Evolutionary conservation across 30 jellyfish, hydroid and myxozoan species (phyloP).

Genomic region (Hydra vulgaris): DNA sequence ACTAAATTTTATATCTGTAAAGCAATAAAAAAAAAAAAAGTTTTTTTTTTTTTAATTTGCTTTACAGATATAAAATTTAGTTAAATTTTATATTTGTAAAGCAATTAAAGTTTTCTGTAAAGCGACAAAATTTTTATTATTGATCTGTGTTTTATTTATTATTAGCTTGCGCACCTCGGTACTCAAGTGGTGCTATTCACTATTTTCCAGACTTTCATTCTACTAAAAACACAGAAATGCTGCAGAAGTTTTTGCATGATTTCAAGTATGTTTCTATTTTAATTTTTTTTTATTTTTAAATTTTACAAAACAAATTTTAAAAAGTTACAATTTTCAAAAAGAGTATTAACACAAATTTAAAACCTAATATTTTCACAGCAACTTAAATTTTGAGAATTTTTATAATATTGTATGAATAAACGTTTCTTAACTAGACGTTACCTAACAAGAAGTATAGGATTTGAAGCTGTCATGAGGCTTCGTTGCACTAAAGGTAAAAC

Average conservation of each 20-base stretch:
- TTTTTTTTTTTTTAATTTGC: too few species aligned
- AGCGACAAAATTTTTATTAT: neutral
- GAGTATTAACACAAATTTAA: too few species aligned
- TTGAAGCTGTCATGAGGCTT: slow-evolving; percentile 95
- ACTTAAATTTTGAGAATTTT: too few species aligned
- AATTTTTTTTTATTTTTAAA: neutral
- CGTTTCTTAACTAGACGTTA: slow-evolving; percentile 42
- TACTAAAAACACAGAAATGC: slow-evolving; percentile 42
- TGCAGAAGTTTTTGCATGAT: slow-evolving; percentile 63
- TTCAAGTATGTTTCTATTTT: slow-evolving; percentile 34
- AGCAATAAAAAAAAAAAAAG: too few species aligned
- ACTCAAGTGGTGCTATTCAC: slow-evolving; percentile 80
- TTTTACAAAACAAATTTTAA: neutral
- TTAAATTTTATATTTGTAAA: too few species aligned
- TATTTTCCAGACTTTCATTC: slow-evolving; percentile 76
- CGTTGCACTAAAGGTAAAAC: slow-evolving; percentile 81
- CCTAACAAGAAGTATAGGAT: slow-evolving; percentile 74
- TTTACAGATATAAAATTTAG: too few species aligned
- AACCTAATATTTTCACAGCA: too few species aligned
- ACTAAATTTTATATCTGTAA: too few species aligned
- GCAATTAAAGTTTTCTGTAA: too few species aligned
- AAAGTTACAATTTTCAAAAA: neutral
- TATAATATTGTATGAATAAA: neutral
- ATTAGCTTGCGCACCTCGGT: slow-evolving; percentile 75
- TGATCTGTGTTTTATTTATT: neutral